Evolutionary conservation across 2,888 invertebrate genomes (phyloP).

Genomic region (Listrodromus nycthemerus): DNA sequence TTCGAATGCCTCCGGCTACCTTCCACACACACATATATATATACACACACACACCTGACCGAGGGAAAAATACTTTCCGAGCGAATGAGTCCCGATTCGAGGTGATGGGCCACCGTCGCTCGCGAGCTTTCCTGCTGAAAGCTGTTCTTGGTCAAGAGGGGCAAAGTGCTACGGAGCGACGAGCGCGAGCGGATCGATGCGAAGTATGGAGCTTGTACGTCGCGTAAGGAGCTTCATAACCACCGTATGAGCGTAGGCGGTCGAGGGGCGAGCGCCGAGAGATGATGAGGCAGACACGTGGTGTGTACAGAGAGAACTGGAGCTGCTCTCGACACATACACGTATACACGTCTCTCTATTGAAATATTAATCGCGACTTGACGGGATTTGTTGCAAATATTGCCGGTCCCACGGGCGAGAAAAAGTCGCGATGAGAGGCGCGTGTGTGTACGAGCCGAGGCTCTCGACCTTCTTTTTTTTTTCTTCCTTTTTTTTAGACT

Average conservation of each 20-base stretch:
- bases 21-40: background rate
- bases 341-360: background rate
- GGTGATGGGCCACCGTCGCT: conserved; percentile 72
- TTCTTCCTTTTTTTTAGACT: conserved; percentile 39
- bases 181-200: conserved; percentile 51
- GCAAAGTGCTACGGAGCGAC: conserved; percentile 67
- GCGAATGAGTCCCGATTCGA: conserved; percentile 76
- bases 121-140: conserved; percentile 68
- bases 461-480: conserved; percentile 36
- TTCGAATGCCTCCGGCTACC: conserved; percentile 10
- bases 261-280: conserved; percentile 1
- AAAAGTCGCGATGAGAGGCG: conserved; percentile 20
- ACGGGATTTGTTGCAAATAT: conserved; percentile 49
- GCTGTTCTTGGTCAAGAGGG: conserved; percentile 77
- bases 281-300: conserved; percentile 36
- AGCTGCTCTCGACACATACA: conserved; percentile 9
- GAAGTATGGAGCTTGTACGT: conserved; percentile 39
- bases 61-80: conserved; percentile 75
- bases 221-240: conserved; percentile 3
- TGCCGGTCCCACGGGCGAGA: conserved; percentile 11
- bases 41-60: background rate
- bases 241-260: background rate
- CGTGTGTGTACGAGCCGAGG: background rate
- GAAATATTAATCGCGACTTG: conserved; percentile 39
- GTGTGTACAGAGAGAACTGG: conserved; percentile 15